Conservation (phyloP, 92 coral and sea anemone species). For the Pocillopora grandis region DNA sequence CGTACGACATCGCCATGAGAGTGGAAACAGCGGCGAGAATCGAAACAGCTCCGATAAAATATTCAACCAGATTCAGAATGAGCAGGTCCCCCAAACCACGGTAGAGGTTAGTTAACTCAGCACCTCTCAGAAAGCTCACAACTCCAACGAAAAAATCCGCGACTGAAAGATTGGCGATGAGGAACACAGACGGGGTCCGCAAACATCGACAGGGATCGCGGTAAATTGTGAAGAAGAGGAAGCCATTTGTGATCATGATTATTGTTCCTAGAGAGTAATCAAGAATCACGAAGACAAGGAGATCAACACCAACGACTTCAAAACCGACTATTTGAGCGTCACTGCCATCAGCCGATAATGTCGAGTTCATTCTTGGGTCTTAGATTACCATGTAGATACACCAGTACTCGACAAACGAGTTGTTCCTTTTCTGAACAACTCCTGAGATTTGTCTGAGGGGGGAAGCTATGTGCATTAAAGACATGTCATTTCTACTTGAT, state of each 20-base stretch:
- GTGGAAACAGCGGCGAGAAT: conserved; percentile 38
- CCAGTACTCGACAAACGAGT: no score
- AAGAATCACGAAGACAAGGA: conserved; percentile 3
- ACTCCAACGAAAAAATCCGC: conserved; percentile 39
- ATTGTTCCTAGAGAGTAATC: conserved; percentile 27
- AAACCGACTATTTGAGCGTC: no score
- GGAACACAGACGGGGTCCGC: conserved; percentile 24
- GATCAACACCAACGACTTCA: background rate
- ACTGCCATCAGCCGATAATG: no score
- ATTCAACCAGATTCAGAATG: background rate
- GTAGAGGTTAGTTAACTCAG: conserved; percentile 11
- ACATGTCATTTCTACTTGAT: no score
- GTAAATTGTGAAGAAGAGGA: conserved; percentile 29
- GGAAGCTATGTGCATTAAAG: no score
- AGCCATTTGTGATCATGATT: conserved; percentile 5
- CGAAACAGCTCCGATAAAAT: conserved; percentile 38
- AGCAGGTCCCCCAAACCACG: conserved; percentile 5
- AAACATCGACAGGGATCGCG: conserved; percentile 38
- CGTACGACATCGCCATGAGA: conserved; percentile 41
- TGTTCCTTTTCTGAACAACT: no score
- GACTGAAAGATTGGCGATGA: conserved; percentile 37
- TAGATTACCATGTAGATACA: no score
- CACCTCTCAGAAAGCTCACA: conserved; percentile 35
- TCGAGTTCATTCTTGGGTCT: no score
- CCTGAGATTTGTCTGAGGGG: no score